Percentiles rank a stretch among this genome's conserved stretches.
Conservation (phyloP, 1,140 invertebrate species). For the Diprion similis region DNA sequence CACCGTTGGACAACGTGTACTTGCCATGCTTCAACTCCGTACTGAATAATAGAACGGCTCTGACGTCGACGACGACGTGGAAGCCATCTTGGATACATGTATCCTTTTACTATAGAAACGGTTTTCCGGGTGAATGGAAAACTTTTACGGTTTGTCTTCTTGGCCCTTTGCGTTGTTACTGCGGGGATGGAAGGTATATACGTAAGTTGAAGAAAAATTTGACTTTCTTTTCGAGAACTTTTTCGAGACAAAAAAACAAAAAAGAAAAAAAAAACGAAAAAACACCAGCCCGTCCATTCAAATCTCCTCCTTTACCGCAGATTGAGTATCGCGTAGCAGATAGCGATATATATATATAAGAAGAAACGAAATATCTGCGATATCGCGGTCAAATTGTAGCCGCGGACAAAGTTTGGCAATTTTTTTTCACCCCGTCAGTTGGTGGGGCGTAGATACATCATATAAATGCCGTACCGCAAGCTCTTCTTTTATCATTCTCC, state of each 20-base stretch:
- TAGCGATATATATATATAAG: too few relatives aligned
- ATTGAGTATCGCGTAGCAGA: too few relatives aligned
- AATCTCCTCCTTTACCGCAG: too few relatives aligned
- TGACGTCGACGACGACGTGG: neutral
- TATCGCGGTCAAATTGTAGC: too few relatives aligned
- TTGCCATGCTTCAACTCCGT: neutral
- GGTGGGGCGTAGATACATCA: too few relatives aligned
- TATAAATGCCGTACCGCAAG: neutral
- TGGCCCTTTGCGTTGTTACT: neutral
- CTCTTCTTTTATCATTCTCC: neutral
- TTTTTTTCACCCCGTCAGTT: too few relatives aligned
- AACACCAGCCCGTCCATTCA: too few relatives aligned
- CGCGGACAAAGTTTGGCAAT: too few relatives aligned
- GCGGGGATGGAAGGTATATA: neutral
- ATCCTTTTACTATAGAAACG: neutral
- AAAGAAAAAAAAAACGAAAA: too few relatives aligned
- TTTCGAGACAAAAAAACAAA: too few relatives aligned
- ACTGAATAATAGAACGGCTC: constrained; percentile 7
- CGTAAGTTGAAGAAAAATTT: neutral
- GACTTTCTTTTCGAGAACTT: too few relatives aligned
- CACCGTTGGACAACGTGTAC: neutral
- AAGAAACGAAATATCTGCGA: too few relatives aligned
- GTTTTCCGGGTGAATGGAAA: neutral
- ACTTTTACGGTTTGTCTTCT: neutral
- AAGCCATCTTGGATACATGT: neutral